Percentiles rank a stretch among this genome's conserved stretches.
Conservation (phyloP, 2,797 vertebrate genomes). For the Vireo griseus region DNA sequence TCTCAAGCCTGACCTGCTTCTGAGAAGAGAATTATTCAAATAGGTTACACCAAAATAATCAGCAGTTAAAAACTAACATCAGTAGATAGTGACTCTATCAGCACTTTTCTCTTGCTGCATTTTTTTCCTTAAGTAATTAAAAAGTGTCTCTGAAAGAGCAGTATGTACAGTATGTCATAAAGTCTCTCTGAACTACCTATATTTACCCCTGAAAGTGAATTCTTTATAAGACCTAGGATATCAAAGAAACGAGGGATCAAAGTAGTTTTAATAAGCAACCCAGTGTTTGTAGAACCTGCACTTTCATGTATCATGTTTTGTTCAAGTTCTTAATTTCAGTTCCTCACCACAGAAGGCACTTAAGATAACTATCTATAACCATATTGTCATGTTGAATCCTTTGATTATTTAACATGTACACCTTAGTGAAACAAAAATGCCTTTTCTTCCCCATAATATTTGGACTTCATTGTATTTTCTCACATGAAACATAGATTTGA, state of each 20-base stretch:
- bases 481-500: constrained; percentile 55
- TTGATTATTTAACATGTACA: constrained; percentile 91
- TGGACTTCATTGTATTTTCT: constrained; percentile 56
- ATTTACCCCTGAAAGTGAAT: constrained; percentile 99
- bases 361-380: constrained; percentile 91
- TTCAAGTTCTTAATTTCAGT: constrained; percentile 83
- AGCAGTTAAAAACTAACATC: constrained; percentile 18
- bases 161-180: constrained; percentile 88
- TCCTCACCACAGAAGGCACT: constrained; percentile 86
- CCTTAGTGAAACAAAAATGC: constrained; percentile 83
- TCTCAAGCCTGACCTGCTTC: constrained; percentile 19
- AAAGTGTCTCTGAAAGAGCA: constrained; percentile 79
- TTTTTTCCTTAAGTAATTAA: constrained; percentile 76
- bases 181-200: constrained; percentile 99
- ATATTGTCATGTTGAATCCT: constrained; percentile 89
- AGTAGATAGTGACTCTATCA: constrained; percentile 58
- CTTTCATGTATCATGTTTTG: constrained; percentile 90
- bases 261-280: constrained; percentile 99
- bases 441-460: constrained; percentile 68
- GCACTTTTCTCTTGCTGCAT: constrained; percentile 41
- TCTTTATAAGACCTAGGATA: constrained; percentile 98
- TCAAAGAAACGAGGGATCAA: constrained; percentile 98
- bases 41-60: constrained; percentile 43
- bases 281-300: constrained; percentile 89
- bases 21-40: background rate